Percentiles rank a stretch among this genome's conserved stretches.
Conservation (phyloP, 1,140 invertebrate species). For the Drosophila kohkoa region DNA sequence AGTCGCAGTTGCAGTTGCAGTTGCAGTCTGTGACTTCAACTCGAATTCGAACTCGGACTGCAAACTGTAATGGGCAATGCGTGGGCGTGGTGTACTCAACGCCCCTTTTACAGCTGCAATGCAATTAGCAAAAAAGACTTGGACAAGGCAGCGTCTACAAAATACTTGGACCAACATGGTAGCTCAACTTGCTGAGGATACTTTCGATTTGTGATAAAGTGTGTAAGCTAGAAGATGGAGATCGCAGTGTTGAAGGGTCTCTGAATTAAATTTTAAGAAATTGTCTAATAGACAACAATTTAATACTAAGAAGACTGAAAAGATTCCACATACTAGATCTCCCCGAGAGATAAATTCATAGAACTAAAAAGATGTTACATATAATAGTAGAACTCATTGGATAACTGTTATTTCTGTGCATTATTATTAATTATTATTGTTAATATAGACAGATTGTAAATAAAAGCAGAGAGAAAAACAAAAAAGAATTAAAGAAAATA, state of each 20-base stretch:
- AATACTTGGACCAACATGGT: conserved; percentile 42
- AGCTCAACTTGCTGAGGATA: background rate
- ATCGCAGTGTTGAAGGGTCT: background rate
- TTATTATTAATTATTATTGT: too few relatives aligned
- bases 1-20: background rate
- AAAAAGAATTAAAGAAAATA: too few relatives aligned
- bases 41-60: conserved; percentile 13
- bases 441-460: too few relatives aligned
- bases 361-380: too few relatives aligned
- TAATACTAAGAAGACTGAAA: too few relatives aligned
- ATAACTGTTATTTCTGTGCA: too few relatives aligned
- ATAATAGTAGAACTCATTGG: too few relatives aligned
- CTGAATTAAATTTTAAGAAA: too few relatives aligned
- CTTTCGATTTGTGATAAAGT: background rate
- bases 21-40: conserved; percentile 3
- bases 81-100: conserved; percentile 42
- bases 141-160: conserved; percentile 50
- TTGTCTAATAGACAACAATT: too few relatives aligned
- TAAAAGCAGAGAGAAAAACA: too few relatives aligned
- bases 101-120: conserved; percentile 73
- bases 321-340: too few relatives aligned
- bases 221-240: background rate
- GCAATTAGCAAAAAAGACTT: conserved; percentile 74
- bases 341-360: too few relatives aligned
- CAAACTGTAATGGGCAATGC: conserved; percentile 31